Conservation (phyloP, 92 coral and sea anemone species). For the Epizoanthus rinbou region DNA sequence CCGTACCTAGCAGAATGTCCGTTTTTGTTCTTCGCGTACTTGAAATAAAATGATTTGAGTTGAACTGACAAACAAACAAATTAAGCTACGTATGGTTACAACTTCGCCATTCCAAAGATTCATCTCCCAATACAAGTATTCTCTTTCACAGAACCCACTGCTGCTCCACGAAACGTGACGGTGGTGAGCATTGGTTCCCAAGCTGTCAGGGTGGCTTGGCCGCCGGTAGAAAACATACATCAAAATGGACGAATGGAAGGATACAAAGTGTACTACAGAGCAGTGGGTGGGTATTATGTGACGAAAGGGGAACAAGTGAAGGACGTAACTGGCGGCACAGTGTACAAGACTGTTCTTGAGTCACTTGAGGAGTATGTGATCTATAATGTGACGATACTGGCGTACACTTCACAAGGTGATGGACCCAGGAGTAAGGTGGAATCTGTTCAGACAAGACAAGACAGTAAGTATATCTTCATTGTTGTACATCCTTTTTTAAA, state of each 20-base stretch:
- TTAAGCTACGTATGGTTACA: too few species aligned
- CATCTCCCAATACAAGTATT: not conserved
- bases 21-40: too few species aligned
- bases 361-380: not conserved
- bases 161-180: not conserved
- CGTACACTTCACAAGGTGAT: constrained; percentile 1
- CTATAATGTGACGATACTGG: not conserved
- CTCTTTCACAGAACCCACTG: not conserved
- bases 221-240: not conserved
- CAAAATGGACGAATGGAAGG: constrained; percentile 15
- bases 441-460: not conserved
- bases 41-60: too few species aligned
- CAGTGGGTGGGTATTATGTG: not conserved
- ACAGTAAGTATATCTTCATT: constrained; percentile 3
- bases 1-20: too few species aligned
- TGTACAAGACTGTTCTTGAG: not conserved
- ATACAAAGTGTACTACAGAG: constrained; percentile 9
- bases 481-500: too few species aligned
- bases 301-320: not conserved
- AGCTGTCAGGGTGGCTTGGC: not conserved
- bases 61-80: too few species aligned
- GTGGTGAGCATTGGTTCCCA: not conserved
- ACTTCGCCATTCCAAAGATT: too few species aligned
- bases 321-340: not conserved
- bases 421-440: not conserved